Conservation (phyloP, 2,113 vertebrate genomes). For the Ptilorrhoa leucosticta region DNA sequence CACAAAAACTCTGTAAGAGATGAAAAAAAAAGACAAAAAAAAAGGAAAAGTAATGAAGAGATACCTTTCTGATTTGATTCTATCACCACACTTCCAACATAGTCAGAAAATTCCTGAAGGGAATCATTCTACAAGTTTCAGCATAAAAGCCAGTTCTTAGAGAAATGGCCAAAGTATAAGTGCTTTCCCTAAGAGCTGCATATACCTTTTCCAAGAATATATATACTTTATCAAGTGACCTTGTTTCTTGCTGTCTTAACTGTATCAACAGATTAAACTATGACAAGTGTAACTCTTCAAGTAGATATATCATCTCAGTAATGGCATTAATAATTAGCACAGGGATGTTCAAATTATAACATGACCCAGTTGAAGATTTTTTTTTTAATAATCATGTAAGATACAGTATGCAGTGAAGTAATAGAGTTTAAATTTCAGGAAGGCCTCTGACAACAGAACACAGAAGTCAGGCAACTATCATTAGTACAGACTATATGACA, state of each 20-base stretch:
- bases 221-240: neutral
- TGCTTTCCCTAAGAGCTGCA: neutral
- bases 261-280: neutral
- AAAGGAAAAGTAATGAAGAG: neutral
- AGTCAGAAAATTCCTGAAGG: neutral
- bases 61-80: neutral
- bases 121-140: neutral
- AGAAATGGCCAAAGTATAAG: rapidly evolving
- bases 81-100: neutral
- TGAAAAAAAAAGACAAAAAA: rapidly evolving
- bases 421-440: neutral
- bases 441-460: neutral
- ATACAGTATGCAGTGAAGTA: neutral
- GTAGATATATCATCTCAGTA: neutral
- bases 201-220: neutral
- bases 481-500: neutral
- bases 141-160: neutral
- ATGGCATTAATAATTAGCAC: neutral
- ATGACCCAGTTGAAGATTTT: neutral
- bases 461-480: neutral
- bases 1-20: constrained; percentile 88
- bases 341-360: neutral
- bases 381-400: neutral
- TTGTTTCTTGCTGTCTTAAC: neutral
- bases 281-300: neutral